Base-by-base conservation (phyloP, 2,888 invertebrate genomes). In the Troglohyphantes excavatus region DNA sequence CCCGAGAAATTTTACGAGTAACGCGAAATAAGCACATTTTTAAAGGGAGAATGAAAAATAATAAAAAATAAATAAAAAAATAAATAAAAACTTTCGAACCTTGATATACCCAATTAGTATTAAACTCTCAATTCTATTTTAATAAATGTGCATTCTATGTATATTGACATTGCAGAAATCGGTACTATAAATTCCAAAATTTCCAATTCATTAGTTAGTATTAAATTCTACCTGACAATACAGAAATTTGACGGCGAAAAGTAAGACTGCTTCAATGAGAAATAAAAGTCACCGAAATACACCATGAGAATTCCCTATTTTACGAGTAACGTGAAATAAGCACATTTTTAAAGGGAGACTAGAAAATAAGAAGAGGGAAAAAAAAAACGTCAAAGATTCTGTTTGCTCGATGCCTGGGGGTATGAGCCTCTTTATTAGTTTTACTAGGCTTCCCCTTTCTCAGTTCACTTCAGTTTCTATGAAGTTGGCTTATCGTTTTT, bases 401-500 rank as follows among this genome's bases (percentile, higher is more conserved):
- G 67, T 85, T 85, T 85, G 75, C 84, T 43, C 33, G 59, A 19
- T 33, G 84, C 84, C 84, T 27, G 21, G 46, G 70, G 86, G 46
- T 21, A 46, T 72, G 72, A 72, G 43, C 39, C 33, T 61, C 86
- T 70, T 86, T 86, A 79, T 86, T 86, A 86, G 72, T 86, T 86
- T 86, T 86, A 63, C 63, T 23, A 63, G 65, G 13, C 65, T 39
- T 72, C 72, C 46, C 46, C 39, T 70, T 82, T 70, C 61, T 65
- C 79, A 19, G 21, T 67, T 46, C 46, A 72, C 75, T 29, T 61
- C 53, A 39, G 9, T 43, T 61, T 75, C 61, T 59, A 17, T 29
- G 61, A 75, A 75, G 75, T 61, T 75, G 72, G 72, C 72, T 72
- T 72, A 72, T 46, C 46, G 17, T 46, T 46, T 46, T n/a, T 46